A percentile compares a stretch with the other conserved stretches of the same genome.
These are phyloP conservation scores for Glossophaga mutica DNA, from an alignment of 2,797 vertebrate species.

Conservation along the genomic window DNA sequence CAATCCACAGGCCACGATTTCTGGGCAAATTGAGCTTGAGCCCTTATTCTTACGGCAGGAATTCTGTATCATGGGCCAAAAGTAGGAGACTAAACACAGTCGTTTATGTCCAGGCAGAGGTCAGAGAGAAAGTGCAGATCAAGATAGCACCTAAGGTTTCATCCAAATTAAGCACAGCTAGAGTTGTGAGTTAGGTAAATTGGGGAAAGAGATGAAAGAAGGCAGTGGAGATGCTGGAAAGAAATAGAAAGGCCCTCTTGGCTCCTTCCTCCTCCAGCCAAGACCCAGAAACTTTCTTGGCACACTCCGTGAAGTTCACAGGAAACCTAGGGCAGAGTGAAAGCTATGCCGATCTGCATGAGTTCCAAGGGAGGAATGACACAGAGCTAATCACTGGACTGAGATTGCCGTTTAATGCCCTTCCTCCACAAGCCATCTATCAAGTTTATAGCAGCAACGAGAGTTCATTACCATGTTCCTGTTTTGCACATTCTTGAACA, in stretches of 20 bases:
- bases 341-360: background rate
- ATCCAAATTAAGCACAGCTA: background rate
- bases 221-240: background rate
- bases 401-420: slow-evolving; percentile 46
- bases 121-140: background rate
- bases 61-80: background rate
- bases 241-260: background rate
- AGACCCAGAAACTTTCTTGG: background rate
- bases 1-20: background rate
- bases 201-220: background rate
- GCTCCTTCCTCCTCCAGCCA: background rate
- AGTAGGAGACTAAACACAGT: background rate
- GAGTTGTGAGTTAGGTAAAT: background rate
- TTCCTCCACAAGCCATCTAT: slow-evolving; percentile 53
- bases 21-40: background rate
- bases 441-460: slow-evolving; percentile 60
- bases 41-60: background rate
- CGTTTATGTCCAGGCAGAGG: background rate
- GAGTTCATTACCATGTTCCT: slow-evolving; percentile 65
- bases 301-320: background rate
- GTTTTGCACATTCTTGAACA: slow-evolving; percentile 63
- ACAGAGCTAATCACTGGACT: slow-evolving; percentile 52
- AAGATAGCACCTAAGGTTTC: background rate
- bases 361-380: background rate
- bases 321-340: background rate